phyloP scores from a whole-genome alignment of 2,888 invertebrate genomes.

The Megalurothrips usitatus region DNA sequence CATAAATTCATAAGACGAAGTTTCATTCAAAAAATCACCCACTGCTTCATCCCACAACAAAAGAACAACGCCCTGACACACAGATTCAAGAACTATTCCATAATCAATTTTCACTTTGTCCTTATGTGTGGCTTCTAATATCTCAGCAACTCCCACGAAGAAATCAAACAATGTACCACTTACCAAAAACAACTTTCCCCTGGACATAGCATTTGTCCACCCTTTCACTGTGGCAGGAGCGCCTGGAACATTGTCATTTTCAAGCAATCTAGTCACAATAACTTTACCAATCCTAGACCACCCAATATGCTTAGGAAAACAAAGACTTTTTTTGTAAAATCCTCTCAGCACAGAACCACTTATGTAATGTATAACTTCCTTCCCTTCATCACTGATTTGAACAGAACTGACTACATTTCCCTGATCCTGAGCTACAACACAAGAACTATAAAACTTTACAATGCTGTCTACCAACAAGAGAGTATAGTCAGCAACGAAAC shows the following conservation, averaged over 20 bases:
- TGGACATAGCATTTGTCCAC: background rate
- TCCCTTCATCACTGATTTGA: background rate
- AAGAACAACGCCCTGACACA: background rate
- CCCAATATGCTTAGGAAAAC: background rate
- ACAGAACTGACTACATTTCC: background rate
- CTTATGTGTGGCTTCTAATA: background rate
- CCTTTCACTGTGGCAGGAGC: background rate
- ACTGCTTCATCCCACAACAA: background rate
- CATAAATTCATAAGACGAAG: background rate
- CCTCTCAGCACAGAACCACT: background rate
- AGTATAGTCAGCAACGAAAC: background rate
- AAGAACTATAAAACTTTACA: background rate
- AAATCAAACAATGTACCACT: background rate
- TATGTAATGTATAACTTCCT: background rate
- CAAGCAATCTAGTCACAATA: too few relatives aligned
- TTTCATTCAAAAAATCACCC: background rate
- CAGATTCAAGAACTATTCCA: background rate
- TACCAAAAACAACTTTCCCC: background rate
- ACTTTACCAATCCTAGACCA: background rate
- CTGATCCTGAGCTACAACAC: background rate
- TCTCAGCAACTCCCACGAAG: background rate
- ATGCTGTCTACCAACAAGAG: background rate
- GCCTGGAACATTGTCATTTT: background rate
- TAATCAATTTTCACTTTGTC: background rate
- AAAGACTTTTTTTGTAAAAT: background rate